Base-by-base conservation (phyloP, 2,113 vertebrate species). In the Alligator sinensis region DNA sequence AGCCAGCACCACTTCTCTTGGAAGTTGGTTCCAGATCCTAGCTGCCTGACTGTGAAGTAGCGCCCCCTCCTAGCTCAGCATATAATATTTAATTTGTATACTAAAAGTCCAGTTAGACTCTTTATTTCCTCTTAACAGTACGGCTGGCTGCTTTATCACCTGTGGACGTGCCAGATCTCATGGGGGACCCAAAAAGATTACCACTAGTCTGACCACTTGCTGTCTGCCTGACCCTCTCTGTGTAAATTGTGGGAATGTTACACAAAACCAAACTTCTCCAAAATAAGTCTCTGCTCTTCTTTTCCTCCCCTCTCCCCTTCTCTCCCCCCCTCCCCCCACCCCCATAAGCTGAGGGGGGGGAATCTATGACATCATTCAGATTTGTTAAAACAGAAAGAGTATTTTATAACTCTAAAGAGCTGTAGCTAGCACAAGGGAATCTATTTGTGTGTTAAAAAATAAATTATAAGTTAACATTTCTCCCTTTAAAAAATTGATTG, bases 141-240 rank as follows among this genome's bases (percentile, higher is more conserved):
- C 21, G 5, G 75, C 1, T 66, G 1, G 82, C 11, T 77, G 9
- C 30, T 82, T 87, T 84, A 58, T 2, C 14, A 27, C 10, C 38
- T 38, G 87, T 92, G 8, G 27, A 18, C 17, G 15, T 77, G 63
- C 28, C 90, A 89, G 72, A 60, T 28, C 88, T 47, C 7, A 19
- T 86, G 57, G 34, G 47, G 17, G 86, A 64, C 11, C 76, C 79
- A 66, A 59, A 17, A 14, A 2, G 34, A 77, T 4, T 82, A 21
- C 92, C 16, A 87, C 22, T 75, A 30, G 10, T 83, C 68, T 91
- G 14, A 92, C 57, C n/a, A 34, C 89, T 91, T 94, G 28, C n/a
- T 81, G 1, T 91, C n/a, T 76, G 11, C 55, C 72, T 59, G 5
- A 11, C 68, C 72, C 82, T 89, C 5, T 82, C 89, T 84, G 38